These are phyloP conservation scores for Calameuta pallipes DNA, from an alignment of 2,888 invertebrate genomes.

Conservation along the genomic window DNA sequence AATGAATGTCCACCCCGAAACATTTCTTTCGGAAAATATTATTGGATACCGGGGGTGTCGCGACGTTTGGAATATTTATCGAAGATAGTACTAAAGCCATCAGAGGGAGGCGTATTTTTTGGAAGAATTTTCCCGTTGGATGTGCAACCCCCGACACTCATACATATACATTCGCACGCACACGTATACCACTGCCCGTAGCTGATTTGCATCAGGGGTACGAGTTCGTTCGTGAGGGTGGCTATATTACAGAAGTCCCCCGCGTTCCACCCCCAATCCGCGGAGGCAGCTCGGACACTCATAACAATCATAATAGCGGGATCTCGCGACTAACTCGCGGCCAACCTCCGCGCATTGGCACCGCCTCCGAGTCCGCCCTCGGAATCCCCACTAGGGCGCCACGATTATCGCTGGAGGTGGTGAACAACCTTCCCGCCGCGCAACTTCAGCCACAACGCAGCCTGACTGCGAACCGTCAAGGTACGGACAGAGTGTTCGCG, in stretches of 20 bases:
- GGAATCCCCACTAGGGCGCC: conserved; percentile 31
- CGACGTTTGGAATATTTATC: neutral
- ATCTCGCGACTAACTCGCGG: conserved; percentile 62
- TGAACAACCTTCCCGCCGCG: conserved; percentile 36
- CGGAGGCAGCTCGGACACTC: conserved; percentile 62
- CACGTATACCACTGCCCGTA: conserved; percentile 23
- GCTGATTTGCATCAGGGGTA: conserved; percentile 58
- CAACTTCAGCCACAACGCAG: conserved; percentile 61
- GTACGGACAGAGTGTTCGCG: conserved; percentile 52
- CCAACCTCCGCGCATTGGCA: conserved; percentile 63
- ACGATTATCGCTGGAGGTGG: conserved; percentile 29
- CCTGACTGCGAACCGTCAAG: conserved; percentile 65
- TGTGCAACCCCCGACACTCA: neutral
- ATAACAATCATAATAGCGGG: conserved; percentile 64
- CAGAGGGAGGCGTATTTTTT: neutral
- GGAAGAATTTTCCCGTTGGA: neutral
- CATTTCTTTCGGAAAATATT: neutral
- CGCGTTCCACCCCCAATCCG: conserved; percentile 45
- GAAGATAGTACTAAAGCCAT: neutral
- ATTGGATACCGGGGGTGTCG: neutral
- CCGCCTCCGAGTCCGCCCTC: conserved; percentile 49
- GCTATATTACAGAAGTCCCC: conserved; percentile 34
- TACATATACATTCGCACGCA: neutral
- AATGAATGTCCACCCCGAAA: neutral
- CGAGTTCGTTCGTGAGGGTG: conserved; percentile 26